Conservation (phyloP, 1,140 invertebrate species). For the Drosophila kohkoa region DNA sequence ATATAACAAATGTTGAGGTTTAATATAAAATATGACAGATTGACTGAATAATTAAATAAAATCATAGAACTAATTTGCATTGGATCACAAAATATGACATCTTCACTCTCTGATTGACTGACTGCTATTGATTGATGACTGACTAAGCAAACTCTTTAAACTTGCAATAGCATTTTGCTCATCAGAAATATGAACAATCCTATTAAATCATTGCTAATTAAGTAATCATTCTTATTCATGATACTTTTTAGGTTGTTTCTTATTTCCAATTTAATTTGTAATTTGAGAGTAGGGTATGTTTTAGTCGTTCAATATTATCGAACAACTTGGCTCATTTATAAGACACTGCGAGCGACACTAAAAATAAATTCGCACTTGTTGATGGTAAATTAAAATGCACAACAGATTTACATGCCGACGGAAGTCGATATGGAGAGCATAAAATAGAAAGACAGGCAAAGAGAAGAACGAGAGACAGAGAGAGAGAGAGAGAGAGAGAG, state of each 20-base stretch:
- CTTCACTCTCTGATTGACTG: too few relatives aligned
- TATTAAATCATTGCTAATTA: too few relatives aligned
- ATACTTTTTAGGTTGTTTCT: too few relatives aligned
- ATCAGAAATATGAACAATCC: too few relatives aligned
- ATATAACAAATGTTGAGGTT: too few relatives aligned
- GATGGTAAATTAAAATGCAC: conserved; percentile 40
- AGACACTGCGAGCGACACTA: background rate
- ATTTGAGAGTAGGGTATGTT: background rate
- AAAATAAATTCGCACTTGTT: conserved; percentile 42
- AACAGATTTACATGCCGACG: conserved; percentile 41
- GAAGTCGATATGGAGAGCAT: background rate
- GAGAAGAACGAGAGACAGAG: background rate
- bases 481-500: too few relatives aligned
- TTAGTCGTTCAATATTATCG: background rate
- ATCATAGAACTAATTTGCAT: too few relatives aligned
- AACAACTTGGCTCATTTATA: background rate
- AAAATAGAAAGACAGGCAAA: background rate
- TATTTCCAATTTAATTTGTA: background rate
- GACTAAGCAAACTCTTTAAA: background rate
- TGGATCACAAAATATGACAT: too few relatives aligned
- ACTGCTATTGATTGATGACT: background rate
- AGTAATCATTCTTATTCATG: too few relatives aligned
- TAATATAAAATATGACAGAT: too few relatives aligned
- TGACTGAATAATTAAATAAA: too few relatives aligned
- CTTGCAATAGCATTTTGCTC: too few relatives aligned